Base-by-base conservation (phyloP, 1,140 invertebrate genomes). In the Drosophila trapezifrons region DNA sequence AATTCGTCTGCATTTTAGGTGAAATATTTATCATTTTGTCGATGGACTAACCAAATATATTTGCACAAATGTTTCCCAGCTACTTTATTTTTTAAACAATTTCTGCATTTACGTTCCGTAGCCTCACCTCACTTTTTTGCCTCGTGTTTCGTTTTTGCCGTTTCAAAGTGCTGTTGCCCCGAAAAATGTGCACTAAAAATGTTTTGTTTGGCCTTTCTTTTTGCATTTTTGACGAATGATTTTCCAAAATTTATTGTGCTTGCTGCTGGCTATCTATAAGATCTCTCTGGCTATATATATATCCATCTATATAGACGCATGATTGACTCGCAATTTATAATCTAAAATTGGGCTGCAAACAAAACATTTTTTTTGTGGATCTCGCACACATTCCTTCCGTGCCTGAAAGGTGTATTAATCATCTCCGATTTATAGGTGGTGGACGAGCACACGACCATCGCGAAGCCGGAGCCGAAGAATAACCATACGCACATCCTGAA, bases 401-500 rank as follows among this genome's bases (percentile, higher is more conserved):
- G 51, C 60, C 43, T 40, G 13, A 56, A 40, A 15, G 52, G 4
- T 29, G 52, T 25, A 56, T 56, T 71, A 71, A 71, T 58, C 10
- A 17, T 8, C n/a, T 18, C 20, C 20, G 7, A 51, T 49, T 70
- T 47, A 18, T 47, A 97, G 96, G 96, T 97, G 51, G 96, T 97
- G 22, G 96, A 97, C 83, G 96, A 96, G 87, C 95, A 96, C 67
- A 94, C 94, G 67, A 95, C 96, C 12, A 94, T 93, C 71, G 92
- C 94, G 56, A 92, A 95, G 73, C 95, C 95, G 46, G 95, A 95
- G 71, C 94, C 94, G 64, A 92, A 86, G 54, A 92, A 90, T 56
- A 73, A 85, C 40, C 76, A 93, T 70, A 94, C 96, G 17, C 94
- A 96, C 82, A 93, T 98, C 46, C 95, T 98, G 38, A 97, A 97